Percentiles rank a stretch among this genome's conserved stretches.
Evolutionary conservation across 2,113 vertebrate genomes (phyloP).

Genomic region (Elanoides forficatus): DNA sequence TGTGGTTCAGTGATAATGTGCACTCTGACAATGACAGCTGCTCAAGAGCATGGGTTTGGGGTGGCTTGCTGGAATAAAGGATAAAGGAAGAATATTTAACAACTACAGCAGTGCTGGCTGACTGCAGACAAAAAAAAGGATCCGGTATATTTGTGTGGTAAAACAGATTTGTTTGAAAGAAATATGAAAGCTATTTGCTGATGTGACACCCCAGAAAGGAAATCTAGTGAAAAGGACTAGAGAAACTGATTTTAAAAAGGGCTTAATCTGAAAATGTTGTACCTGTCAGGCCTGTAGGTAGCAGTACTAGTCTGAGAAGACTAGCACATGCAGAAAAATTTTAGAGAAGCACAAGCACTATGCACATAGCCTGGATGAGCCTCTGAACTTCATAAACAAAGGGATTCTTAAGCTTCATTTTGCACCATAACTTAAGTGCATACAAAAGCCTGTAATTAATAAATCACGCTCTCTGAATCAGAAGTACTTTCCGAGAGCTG

Average conservation of each 20-base stretch:
- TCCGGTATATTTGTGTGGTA: background rate
- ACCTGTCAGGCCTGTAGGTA: background rate
- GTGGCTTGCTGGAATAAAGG: background rate
- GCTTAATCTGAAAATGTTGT: background rate
- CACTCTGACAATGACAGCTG: background rate
- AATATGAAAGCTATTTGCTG: background rate
- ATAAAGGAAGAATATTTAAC: background rate
- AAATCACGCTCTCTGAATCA: conserved; percentile 30
- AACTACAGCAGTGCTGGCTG: background rate
- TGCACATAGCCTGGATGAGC: background rate
- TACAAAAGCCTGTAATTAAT: background rate
- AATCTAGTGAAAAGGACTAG: background rate
- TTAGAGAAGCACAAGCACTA: background rate
- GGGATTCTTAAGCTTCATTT: background rate
- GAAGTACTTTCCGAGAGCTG: background rate
- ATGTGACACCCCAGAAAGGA: background rate
- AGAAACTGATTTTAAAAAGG: background rate
- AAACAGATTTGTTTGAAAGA: background rate
- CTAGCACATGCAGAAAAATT: background rate
- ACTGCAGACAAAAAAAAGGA: background rate
- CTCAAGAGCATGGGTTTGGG: background rate
- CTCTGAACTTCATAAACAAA: conserved; percentile 2
- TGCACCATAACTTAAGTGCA: background rate
- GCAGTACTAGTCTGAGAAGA: background rate
- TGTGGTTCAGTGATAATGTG: background rate